Evolutionary conservation across 2,113 vertebrate genomes (phyloP).

Genomic region (Bos taurus): ARS-UCD2.0 NC_037353.1:39929001-39929500

Average conservation of each 20-base stretch:
- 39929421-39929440: background rate
- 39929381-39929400: background rate
- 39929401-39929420: background rate
- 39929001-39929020: background rate
- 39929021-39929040: background rate
- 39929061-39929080: background rate
- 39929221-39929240: background rate
- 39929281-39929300: background rate
- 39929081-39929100: background rate
- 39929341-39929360: background rate
- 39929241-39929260: background rate
- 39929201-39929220: background rate
- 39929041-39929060: background rate
- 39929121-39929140: background rate
- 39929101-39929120: background rate
- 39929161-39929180: background rate
- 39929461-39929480: background rate
- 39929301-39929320: background rate
- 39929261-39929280: background rate
- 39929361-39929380: background rate
- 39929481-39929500: background rate
- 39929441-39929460: background rate
- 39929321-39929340: background rate
- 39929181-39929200: background rate
- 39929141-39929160: background rate